Evolutionary conservation across 2,113 vertebrate genomes (phyloP), one percentile per base, ranked within the genome.

Genomic region (Ramphastos sulfuratus): DNA sequence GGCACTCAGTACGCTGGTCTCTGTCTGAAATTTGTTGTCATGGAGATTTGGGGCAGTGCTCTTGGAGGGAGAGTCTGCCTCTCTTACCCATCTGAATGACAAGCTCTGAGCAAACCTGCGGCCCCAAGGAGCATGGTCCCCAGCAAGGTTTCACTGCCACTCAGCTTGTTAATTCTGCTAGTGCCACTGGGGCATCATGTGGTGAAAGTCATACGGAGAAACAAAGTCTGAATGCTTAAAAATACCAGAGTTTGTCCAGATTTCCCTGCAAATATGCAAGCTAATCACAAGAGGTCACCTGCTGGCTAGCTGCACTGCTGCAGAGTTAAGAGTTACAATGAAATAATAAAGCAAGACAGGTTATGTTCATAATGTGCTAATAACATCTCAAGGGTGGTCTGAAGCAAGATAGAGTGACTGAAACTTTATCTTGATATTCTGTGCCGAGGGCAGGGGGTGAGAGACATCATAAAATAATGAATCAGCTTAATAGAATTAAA

Each of bases 1-100:
- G 87, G 37, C 72, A 85, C 37, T 37, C 48, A 63, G 59, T n/a
- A 28, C 72, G 61, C 54, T 35, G 72, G 55, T 77, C 66, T 71
- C 35, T 54, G n/a, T 91, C 69, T 50, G 27, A 92, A 91, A 91
- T 75, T 54, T 71, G 87, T 87, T 81, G 80, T 59, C 87, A 92
- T 85, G 87, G 91, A 75, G 61, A 87, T 75, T 72, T 76, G 54
- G 61, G 19, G 74, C 74, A 75, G 77, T 1, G 0, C 5, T 82
- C 85, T n/a, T 5, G 1, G 20, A 71, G 65, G 65, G 58, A 65
- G 21, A 82, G 5, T 1, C 1, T 81, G 54, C 20, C 16, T 85
- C 74, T 84, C 71, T 82, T 4, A 18, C 54, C 65, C 44, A 33
- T 65, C 8, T 3, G 8, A 86, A 15, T 75, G 82, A 66, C 35